phyloP scores from a whole-genome alignment of 2,113 vertebrate species.

The Antennarius striatus region DNA sequence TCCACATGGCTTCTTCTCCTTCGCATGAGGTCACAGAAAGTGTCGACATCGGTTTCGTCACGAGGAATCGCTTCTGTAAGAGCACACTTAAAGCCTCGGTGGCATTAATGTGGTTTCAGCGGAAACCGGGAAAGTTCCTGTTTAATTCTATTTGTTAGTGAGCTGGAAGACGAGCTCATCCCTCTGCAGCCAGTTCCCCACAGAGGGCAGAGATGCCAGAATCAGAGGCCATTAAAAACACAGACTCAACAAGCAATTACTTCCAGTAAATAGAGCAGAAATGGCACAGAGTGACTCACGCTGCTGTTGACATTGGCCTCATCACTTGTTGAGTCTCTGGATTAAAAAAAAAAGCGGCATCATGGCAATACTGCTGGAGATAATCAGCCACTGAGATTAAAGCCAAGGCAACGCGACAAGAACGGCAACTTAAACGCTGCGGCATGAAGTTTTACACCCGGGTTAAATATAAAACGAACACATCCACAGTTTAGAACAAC shows the following conservation, averaged over 20 bases:
- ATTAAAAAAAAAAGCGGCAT: slow-evolving; percentile 34
- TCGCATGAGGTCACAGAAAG: too few species aligned
- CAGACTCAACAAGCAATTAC: slow-evolving; percentile 69
- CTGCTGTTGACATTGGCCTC: slow-evolving; percentile 24
- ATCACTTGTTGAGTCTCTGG: slow-evolving; percentile 54
- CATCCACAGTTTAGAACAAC: too few species aligned
- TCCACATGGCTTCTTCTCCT: too few species aligned
- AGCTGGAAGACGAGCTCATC: slow-evolving; percentile 22
- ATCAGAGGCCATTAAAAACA: slow-evolving; percentile 45
- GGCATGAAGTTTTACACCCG: too few species aligned
- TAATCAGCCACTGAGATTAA: slow-evolving; percentile 2
- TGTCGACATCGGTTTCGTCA: too few species aligned
- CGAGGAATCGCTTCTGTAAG: too few species aligned
- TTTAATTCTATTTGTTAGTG: slow-evolving; percentile 26
- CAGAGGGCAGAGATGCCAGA: slow-evolving; percentile 23
- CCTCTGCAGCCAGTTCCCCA: slow-evolving; percentile 12
- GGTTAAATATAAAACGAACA: too few species aligned
- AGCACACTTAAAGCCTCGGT: too few species aligned
- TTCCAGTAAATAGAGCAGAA: slow-evolving; percentile 62
- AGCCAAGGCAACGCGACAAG: slow-evolving; percentile 3
- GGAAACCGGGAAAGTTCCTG: slow-evolving; percentile 26
- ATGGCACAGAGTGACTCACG: slow-evolving; percentile 37
- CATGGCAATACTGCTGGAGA: slow-evolving; percentile 32
- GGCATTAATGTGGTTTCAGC: slow-evolving; percentile 5
- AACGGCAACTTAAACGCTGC: too few species aligned